phyloP scores from a whole-genome alignment of 2,888 invertebrate genomes.

The Cosmia pyralina region DNA sequence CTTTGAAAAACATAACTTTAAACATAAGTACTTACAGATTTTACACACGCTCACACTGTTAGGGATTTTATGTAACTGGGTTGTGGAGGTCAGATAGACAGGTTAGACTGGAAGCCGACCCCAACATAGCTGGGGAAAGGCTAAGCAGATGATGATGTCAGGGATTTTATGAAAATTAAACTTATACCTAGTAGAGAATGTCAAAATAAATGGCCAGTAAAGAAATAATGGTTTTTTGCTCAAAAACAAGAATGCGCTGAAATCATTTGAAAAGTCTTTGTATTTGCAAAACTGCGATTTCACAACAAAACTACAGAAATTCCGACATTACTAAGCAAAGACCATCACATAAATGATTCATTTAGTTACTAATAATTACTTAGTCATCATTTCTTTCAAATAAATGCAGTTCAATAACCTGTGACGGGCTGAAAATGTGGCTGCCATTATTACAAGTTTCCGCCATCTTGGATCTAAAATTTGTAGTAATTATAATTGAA shows the following conservation, averaged over 20 bases:
- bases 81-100: too few relatives aligned
- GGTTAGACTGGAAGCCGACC: too few relatives aligned
- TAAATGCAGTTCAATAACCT: constrained; percentile 56
- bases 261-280: not conserved
- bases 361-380: constrained; percentile 54
- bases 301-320: constrained; percentile 32
- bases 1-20: not conserved
- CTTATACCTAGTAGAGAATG: not conserved
- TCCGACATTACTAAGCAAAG: constrained; percentile 40
- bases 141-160: too few relatives aligned
- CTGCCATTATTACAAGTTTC: constrained; percentile 37
- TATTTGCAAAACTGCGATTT: constrained; percentile 10
- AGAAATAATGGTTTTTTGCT: too few relatives aligned
- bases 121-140: too few relatives aligned
- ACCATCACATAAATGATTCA: constrained; percentile 57
- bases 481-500: not conserved
- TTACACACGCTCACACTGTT: too few relatives aligned
- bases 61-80: too few relatives aligned
- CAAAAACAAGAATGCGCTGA: too few relatives aligned
- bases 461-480: constrained; percentile 51
- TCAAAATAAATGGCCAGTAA: not conserved
- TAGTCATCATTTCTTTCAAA: constrained; percentile 64
- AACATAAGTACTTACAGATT: too few relatives aligned
- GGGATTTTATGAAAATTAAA: not conserved
- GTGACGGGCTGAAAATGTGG: constrained; percentile 44